Evolutionary conservation across 1,140 invertebrate species (phyloP), one percentile per base, ranked within the genome.

Genomic region (Wasmannia auropunctata): DNA sequence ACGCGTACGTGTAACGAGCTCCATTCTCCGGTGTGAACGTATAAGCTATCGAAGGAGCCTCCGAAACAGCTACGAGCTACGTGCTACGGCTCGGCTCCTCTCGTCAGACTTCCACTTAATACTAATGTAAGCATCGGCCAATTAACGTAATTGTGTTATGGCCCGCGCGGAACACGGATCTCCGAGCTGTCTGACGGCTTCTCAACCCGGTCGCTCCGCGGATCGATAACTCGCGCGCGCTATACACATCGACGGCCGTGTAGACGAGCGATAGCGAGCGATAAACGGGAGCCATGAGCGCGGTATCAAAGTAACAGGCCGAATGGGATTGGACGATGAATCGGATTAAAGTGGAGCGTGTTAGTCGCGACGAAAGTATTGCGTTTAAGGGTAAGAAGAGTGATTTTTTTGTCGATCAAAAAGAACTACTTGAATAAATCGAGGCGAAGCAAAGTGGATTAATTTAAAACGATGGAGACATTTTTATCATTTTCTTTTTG

Each of bases 141-240:
- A 92, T 92, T 92, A 92, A 85, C 77, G 46, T 92, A 91, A 92
- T 92, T 88, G 80, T 85, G 81, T 91, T 91, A 89, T 84, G 72
- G 86, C 72, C 49, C 56, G 67, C 63, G 79, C 28, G 58, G 67
- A 69, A 65, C 84, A 65, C 49, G 54, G 72, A 72, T 75, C 77
- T 46, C 54, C 28, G 37, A 58, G 40, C 84, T 81, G 54, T 65
- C 85, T 74, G 67, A 22, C 67, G 25, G 84, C 56, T 51, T 83
- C 79, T 83, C 67, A 83, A 72, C 79, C 67, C 43, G 60, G 28
- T 79, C 31, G 60, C 60, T 65, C 31, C 67, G 80, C 63, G 37
- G 80, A 90, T 90, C 89, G 85, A 90, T 90, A 88, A 43, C 54
- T 62, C 63, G 60, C 70, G 37, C 65, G n/a, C 54, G 14, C 62